Conservation (phyloP, 2,113 vertebrate species). For the Rhabdornis inornatus region DNA sequence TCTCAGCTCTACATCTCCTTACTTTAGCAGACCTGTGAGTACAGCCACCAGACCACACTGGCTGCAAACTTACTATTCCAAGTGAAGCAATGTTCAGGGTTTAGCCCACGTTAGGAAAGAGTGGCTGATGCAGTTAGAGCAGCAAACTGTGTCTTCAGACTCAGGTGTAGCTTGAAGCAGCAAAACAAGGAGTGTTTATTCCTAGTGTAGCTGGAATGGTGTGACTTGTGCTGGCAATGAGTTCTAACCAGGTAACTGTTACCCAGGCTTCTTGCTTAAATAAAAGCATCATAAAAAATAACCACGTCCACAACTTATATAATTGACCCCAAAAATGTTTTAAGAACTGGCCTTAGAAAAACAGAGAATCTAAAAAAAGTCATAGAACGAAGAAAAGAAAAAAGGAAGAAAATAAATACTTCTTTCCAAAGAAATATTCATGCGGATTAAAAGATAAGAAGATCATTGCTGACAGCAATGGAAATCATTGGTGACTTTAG, state of each 20-base stretch:
- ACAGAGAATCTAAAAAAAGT: background rate
- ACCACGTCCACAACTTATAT: background rate
- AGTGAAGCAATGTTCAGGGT: background rate
- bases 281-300: background rate
- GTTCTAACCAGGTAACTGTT: background rate
- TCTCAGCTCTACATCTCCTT: background rate
- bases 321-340: background rate
- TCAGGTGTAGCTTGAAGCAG: background rate
- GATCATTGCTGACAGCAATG: background rate
- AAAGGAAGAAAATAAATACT: rapidly evolving
- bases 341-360: background rate
- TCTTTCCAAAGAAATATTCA: background rate
- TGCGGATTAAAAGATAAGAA: background rate
- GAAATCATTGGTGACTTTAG: background rate
- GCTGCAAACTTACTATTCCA: background rate
- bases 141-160: background rate
- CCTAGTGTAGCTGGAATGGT: background rate
- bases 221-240: background rate
- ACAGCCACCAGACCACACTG: background rate
- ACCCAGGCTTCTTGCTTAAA: background rate
- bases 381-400: background rate
- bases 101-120: background rate
- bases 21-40: background rate
- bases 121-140: background rate
- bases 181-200: background rate